Base-by-base conservation (phyloP, 2,113 vertebrate species). In the Passer domesticus region DNA sequence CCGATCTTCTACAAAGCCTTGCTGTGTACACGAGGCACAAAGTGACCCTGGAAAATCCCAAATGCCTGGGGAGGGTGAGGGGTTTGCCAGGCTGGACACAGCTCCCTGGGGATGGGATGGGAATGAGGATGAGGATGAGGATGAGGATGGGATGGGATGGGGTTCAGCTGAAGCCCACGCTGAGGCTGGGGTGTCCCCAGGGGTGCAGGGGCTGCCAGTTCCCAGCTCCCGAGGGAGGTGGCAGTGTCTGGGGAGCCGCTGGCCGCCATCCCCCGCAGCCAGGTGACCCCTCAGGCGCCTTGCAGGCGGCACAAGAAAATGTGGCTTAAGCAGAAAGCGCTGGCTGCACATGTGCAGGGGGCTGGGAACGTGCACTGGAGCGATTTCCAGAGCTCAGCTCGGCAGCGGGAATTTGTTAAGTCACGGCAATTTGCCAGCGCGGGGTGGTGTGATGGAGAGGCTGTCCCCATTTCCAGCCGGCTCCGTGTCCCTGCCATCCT, bases 321-420 rank as follows among this genome's bases (percentile, higher is more conserved):
- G 67, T 73, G 92, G 87, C 87, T 96, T 59, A 68, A 84, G 77
- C 83, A 35, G 4, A 44, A 78, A 72, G 5, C 2, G 27, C 87
- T 44, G 83, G 63, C 75, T 43, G 91, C 89, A 74, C 87, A 56
- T 27, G 77, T 84, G 81, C 90, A 46, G 90, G 84, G 81, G 84
- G 87, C 95, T 82, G 90, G 66, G 92, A 78, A 78, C 37, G 58
- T 75, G 84, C 67, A 7, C 90, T 73, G 95, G 90, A 94, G 92
- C 43, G 25, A 86, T 96, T 92, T 86, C 75, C 90, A 67, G 53
- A 46, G 95, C 95, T 96, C 95, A 79, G 90, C 92, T 95, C 59
- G 10, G 88, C 85, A 92, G 62, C 6, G 9, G 84, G 75, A 58
- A 84, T 94, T 83, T 46, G 89, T 92, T 67, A 91, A 96, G 94